phyloP scores from a whole-genome alignment of 1,140 invertebrate genomes.

The Schlechtendalia chinensis region DNA sequence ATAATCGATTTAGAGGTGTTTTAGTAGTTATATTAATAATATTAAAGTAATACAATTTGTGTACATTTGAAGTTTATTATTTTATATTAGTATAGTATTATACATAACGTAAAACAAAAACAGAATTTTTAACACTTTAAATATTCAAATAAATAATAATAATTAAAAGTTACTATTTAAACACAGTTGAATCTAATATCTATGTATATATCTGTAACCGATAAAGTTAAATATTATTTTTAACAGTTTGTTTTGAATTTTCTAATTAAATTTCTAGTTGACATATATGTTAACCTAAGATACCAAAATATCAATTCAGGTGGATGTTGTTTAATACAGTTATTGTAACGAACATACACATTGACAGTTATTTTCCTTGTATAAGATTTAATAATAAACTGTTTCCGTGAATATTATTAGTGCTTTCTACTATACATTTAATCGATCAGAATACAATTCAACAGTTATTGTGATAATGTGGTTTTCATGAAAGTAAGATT shows the following conservation, averaged over 20 bases:
- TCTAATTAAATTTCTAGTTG: not conserved
- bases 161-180: not conserved
- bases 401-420: too few species aligned
- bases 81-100: constrained; percentile 3
- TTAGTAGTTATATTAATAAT: constrained; percentile 16
- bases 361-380: too few species aligned
- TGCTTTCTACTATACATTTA: not conserved
- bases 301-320: constrained; percentile 12
- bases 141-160: constrained; percentile 23
- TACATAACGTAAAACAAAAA: constrained; percentile 19
- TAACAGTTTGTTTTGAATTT: not conserved
- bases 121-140: constrained; percentile 4
- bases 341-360: not conserved
- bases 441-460: not conserved
- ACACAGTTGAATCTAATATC: not conserved
- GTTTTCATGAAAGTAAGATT: not conserved
- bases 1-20: constrained; percentile 23
- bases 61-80: constrained; percentile 30
- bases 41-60: constrained; percentile 42
- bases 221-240: not conserved
- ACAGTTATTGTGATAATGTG: not conserved
- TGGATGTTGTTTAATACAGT: not conserved
- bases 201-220: not conserved
- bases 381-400: too few species aligned
- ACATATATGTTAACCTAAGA: not conserved